Conservation (phyloP, 2,888 invertebrate genomes). For the Cylloceria caligata region DNA sequence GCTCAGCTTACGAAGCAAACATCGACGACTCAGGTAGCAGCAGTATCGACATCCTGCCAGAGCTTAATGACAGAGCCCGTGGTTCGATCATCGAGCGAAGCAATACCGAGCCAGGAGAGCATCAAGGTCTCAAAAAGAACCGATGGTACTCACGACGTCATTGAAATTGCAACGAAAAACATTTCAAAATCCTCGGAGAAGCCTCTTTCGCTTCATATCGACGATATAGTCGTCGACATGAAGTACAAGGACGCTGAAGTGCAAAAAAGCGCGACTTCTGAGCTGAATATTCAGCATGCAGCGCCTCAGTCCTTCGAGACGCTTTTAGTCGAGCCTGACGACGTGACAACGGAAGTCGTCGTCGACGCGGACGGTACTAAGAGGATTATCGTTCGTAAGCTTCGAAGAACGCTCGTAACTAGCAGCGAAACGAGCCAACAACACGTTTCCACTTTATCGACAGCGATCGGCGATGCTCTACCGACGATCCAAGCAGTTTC, state of each 20-base stretch:
- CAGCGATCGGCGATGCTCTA: constrained; percentile 86
- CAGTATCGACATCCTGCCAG: constrained; percentile 73
- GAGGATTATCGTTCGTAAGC: constrained; percentile 91
- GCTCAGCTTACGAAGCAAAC: constrained; percentile 78
- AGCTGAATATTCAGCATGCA: constrained; percentile 90
- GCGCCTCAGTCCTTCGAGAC: constrained; percentile 93
- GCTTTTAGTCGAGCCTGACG: constrained; percentile 92
- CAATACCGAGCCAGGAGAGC: constrained; percentile 76
- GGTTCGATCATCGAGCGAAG: constrained; percentile 63
- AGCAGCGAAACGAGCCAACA: constrained; percentile 88
- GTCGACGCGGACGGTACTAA: constrained; percentile 93
- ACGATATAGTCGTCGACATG: constrained; percentile 90
- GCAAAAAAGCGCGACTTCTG: constrained; percentile 86
- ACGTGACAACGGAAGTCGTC: constrained; percentile 92
- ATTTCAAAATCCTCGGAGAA: constrained; percentile 65
- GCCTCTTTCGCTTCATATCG: constrained; percentile 77
- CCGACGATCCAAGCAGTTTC: constrained; percentile 88
- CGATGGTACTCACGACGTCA: constrained; percentile 82
- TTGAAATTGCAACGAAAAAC: constrained; percentile 83
- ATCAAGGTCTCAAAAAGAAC: constrained; percentile 81
- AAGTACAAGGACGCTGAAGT: constrained; percentile 88
- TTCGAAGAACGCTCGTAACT: constrained; percentile 88
- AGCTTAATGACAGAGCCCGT: constrained; percentile 72
- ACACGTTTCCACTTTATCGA: constrained; percentile 86
- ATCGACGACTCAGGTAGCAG: constrained; percentile 76